Evolutionary conservation across 2,888 invertebrate genomes (phyloP).

Genomic region (Emmelina monodactyla): DNA sequence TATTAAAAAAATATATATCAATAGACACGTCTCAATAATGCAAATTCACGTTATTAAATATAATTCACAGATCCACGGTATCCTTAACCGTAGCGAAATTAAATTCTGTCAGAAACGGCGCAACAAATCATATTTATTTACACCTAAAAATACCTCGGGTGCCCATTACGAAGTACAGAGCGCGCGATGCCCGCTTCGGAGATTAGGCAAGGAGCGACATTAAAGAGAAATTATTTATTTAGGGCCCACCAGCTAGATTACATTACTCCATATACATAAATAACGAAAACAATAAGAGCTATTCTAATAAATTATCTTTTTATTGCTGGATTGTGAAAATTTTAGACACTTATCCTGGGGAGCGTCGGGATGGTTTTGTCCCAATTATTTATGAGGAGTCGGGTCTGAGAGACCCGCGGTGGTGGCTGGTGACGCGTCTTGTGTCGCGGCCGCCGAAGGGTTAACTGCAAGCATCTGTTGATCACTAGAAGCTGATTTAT

Average conservation of each 20-base stretch:
- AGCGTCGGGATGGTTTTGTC: constrained; percentile 45
- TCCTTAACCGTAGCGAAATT: constrained; percentile 40
- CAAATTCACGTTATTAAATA: constrained; percentile 47
- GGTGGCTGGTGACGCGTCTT: no score
- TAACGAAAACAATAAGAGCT: constrained; percentile 67
- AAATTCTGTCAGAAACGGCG: constrained; percentile 60
- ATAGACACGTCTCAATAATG: no score
- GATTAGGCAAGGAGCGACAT: constrained; percentile 66
- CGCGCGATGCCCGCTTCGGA: constrained; percentile 51
- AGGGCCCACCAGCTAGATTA: constrained; percentile 63
- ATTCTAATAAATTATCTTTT: constrained; percentile 68
- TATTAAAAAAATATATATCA: no score
- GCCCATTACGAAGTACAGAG: constrained; percentile 54
- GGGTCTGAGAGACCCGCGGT: constrained; percentile 58
- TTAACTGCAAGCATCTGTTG: no score
- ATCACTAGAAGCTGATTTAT: no score
- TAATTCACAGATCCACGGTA: constrained; percentile 52
- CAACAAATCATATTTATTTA: constrained; percentile 67
- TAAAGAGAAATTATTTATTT: constrained; percentile 66
- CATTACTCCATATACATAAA: constrained; percentile 67
- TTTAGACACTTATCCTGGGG: constrained; percentile 64
- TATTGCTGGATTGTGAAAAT: constrained; percentile 68
- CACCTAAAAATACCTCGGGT: constrained; percentile 65
- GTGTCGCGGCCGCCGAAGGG: no score
- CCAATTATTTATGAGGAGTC: constrained; percentile 64